phyloP scores from a whole-genome alignment of 2,888 invertebrate species.

The Drymonia ruficornis region DNA sequence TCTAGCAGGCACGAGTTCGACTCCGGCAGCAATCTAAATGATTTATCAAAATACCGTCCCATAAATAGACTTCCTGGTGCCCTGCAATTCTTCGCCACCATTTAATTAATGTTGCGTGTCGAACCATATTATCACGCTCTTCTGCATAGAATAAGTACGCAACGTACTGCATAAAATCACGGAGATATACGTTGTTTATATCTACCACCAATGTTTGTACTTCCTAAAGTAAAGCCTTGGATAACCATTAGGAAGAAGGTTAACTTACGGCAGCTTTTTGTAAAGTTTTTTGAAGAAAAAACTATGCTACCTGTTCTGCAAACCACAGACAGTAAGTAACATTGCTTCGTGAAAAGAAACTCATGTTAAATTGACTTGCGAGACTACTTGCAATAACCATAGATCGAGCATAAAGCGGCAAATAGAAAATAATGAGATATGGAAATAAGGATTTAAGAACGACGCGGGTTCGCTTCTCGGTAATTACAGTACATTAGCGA shows the following conservation, averaged over 20 bases:
- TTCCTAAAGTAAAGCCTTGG: too few relatives aligned
- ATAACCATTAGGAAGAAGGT: too few relatives aligned
- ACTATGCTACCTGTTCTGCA: not conserved
- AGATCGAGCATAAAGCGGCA: slow-evolving; percentile 8
- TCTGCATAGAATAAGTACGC: not conserved
- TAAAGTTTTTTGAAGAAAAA: slow-evolving; percentile 11
- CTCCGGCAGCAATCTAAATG: slow-evolving; percentile 64
- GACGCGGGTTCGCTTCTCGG: slow-evolving; percentile 33
- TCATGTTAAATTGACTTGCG: too few relatives aligned
- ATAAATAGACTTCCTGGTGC: slow-evolving; percentile 78
- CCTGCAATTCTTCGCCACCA: slow-evolving; percentile 53
- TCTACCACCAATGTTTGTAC: too few relatives aligned
- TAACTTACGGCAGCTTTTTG: too few relatives aligned
- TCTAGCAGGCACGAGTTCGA: slow-evolving; percentile 67
- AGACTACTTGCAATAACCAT: not conserved
- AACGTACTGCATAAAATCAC: not conserved
- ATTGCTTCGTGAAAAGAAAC: too few relatives aligned
- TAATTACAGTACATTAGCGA: slow-evolving; percentile 56
- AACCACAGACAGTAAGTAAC: too few relatives aligned
- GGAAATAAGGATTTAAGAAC: slow-evolving; percentile 17
- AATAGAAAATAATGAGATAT: slow-evolving; percentile 17
- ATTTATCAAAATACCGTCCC: slow-evolving; percentile 78
- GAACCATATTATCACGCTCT: slow-evolving; percentile 11
- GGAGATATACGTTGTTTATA: too few relatives aligned
- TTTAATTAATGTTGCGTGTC: slow-evolving; percentile 35